Percentiles rank a stretch among this genome's conserved stretches.
Conservation (phyloP, 1,140 invertebrate species). For the Platyura marginata region DNA sequence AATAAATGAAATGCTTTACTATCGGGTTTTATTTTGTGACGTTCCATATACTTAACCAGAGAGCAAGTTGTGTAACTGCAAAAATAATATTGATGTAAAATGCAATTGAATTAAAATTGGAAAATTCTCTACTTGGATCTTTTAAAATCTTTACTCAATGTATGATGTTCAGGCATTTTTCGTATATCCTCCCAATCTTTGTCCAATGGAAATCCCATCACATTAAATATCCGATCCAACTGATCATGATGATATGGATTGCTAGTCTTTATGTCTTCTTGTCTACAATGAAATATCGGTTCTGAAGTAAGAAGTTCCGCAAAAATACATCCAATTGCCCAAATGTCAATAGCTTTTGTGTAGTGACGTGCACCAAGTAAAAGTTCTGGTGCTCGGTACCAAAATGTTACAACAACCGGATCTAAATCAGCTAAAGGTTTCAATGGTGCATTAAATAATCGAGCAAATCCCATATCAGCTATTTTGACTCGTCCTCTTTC, state of each 20-base stretch:
- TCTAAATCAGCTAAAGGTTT: constrained; percentile 96
- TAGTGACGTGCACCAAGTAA: constrained; percentile 94
- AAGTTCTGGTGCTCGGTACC: constrained; percentile 96
- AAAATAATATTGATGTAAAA: constrained; percentile 7
- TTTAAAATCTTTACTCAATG: constrained; percentile 94
- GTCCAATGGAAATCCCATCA: constrained; percentile 98
- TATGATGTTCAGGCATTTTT: constrained; percentile 98
- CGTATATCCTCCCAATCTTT: constrained; percentile 99
- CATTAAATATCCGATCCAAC: constrained; percentile 97
- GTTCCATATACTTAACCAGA: constrained; percentile 95
- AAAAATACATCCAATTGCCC: constrained; percentile 99
- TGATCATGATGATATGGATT: constrained; percentile 99
- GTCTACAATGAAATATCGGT: constrained; percentile 98
- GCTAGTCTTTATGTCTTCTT: constrained; percentile 99
- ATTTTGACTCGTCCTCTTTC: constrained; percentile 97
- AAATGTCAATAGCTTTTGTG: constrained; percentile 98
- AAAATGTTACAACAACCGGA: constrained; percentile 99
- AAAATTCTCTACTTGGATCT: constrained; percentile 46
- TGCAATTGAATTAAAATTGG: constrained; percentile 2
- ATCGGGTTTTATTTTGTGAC: constrained; percentile 94
- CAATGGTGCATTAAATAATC: constrained; percentile 93
- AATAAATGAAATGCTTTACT: constrained; percentile 91
- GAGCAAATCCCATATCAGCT: constrained; percentile 99
- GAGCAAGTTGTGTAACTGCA: constrained; percentile 88
- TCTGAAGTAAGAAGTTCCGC: constrained; percentile 92